These are phyloP conservation scores for Drosophila mauritiana DNA, from an alignment of 1,140 invertebrate genomes.

Conservation along the genomic window DNA sequence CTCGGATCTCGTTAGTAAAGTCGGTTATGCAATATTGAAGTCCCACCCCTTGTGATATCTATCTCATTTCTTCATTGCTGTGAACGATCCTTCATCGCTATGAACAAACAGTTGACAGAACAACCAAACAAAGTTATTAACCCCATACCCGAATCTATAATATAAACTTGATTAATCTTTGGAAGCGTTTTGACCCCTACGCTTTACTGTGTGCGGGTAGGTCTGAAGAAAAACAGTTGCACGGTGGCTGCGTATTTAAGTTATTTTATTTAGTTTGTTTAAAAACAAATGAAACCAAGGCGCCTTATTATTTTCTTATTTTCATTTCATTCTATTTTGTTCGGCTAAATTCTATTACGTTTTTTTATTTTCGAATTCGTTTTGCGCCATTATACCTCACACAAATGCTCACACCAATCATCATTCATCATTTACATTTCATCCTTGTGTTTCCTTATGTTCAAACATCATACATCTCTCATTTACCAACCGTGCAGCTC, in stretches of 20 bases:
- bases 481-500: conserved; percentile 62
- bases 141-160: conserved; percentile 51
- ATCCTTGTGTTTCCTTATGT: conserved; percentile 56
- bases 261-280: conserved; percentile 36
- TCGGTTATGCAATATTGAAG: conserved; percentile 7
- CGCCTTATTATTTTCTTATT: conserved; percentile 29
- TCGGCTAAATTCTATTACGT: conserved; percentile 65
- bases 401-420: conserved; percentile 22
- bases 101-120: conserved; percentile 78
- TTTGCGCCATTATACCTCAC: conserved; percentile 55
- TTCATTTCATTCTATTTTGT: conserved; percentile 39
- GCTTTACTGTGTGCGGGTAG: conserved; percentile 59
- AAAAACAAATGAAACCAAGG: conserved; percentile 42
- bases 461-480: conserved; percentile 42
- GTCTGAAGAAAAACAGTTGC: conserved; percentile 76
- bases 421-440: conserved; percentile 46
- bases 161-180: conserved; percentile 56
- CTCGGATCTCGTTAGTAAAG: conserved; percentile 31
- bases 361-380: conserved; percentile 81
- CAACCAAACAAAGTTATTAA: conserved; percentile 76
- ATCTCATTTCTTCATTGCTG: conserved; percentile 52
- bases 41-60: conserved; percentile 5
- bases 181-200: conserved; percentile 19
- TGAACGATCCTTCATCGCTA: conserved; percentile 64
- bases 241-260: conserved; percentile 80